phyloP scores from a whole-genome alignment of 2,797 vertebrate genomes.

The Neosilurus mollespiculum region DNA sequence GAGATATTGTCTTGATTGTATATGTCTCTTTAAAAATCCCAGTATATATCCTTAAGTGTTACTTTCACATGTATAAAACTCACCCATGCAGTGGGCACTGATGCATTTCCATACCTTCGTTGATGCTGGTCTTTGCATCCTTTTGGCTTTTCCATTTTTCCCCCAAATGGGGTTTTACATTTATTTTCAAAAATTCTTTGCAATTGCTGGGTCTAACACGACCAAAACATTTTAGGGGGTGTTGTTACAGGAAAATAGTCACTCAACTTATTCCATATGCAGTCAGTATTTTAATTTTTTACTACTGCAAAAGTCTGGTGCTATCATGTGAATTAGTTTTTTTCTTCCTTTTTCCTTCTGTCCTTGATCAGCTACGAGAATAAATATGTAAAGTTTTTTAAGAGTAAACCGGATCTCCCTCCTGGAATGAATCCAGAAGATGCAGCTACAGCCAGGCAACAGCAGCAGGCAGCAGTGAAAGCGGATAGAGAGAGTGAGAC shows the following conservation, averaged over 20 bases:
- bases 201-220: background rate
- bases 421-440: constrained; percentile 80
- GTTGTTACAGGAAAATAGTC: background rate
- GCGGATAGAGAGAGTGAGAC: constrained; percentile 60
- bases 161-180: no score
- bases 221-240: background rate
- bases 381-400: constrained; percentile 96
- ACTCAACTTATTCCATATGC: background rate
- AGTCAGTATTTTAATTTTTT: background rate
- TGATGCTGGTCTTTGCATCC: no score
- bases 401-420: constrained; percentile 90
- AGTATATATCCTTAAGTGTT: no score
- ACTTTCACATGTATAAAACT: no score
- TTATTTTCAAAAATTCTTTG: no score
- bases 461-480: constrained; percentile 43
- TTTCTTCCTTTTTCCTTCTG: constrained; percentile 22
- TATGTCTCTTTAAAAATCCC: no score
- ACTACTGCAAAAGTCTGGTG: background rate
- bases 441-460: constrained; percentile 53
- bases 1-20: no score
- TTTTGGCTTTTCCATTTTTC: no score
- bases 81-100: no score
- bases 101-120: no score
- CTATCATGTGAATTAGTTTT: background rate
- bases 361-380: constrained; percentile 83